Evolutionary conservation across 2,113 vertebrate genomes (phyloP).

Genomic region (Atractosteus spatula): DNA sequence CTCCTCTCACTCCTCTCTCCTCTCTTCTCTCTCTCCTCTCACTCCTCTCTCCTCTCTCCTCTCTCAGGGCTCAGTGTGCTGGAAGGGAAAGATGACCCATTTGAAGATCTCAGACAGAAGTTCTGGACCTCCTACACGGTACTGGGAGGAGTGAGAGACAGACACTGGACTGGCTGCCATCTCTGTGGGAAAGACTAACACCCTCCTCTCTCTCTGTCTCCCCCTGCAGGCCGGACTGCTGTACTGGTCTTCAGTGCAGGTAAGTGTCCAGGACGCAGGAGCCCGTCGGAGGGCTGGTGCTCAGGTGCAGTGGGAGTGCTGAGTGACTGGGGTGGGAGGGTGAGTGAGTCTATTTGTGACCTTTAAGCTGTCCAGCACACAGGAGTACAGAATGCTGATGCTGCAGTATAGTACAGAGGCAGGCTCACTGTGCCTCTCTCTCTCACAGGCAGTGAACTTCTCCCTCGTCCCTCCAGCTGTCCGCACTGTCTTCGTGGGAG

Average conservation of each 20-base stretch:
- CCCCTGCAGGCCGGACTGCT: slow-evolving; percentile 61
- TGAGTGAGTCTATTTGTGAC: not conserved
- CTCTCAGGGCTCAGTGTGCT: slow-evolving; percentile 66
- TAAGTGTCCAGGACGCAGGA: slow-evolving; percentile 18
- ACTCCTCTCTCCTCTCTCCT: slow-evolving; percentile 9
- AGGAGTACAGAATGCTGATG: no score
- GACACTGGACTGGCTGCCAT: no score
- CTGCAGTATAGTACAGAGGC: no score
- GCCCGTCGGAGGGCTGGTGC: not conserved
- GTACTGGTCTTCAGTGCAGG: slow-evolving; percentile 72
- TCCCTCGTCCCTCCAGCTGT: slow-evolving; percentile 63
- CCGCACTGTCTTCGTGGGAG: slow-evolving; percentile 64
- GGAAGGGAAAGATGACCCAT: slow-evolving; percentile 58
- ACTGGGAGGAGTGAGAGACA: not conserved
- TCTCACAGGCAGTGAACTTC: slow-evolving; percentile 65
- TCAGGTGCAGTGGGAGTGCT: not conserved
- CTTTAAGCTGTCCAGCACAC: no score
- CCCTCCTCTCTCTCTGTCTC: slow-evolving; percentile 8
- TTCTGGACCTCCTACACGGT: slow-evolving; percentile 75
- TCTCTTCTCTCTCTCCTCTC: not conserved
- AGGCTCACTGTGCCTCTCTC: not conserved
- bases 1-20: no score
- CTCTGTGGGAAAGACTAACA: not conserved
- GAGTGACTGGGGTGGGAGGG: not conserved
- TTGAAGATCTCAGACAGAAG: slow-evolving; percentile 68